phyloP scores from a whole-genome alignment of 2,888 invertebrate species.

The Nezara viridula region DNA sequence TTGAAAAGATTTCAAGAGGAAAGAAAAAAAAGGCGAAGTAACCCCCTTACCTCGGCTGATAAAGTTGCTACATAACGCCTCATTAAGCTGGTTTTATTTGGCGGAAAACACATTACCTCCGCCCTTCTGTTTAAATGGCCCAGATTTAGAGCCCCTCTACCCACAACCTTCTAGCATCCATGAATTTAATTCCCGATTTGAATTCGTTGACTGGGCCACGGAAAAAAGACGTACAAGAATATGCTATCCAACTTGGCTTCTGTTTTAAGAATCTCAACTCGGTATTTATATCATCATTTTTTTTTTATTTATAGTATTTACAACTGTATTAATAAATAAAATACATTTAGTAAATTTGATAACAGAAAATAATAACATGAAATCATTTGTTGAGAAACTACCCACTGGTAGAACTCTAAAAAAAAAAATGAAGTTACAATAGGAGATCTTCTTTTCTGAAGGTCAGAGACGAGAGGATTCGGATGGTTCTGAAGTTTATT shows the following conservation, averaged over 20 bases:
- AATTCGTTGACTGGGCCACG: background rate
- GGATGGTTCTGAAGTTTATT: too few species aligned
- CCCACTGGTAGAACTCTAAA: too few species aligned
- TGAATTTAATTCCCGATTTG: conserved; percentile 24
- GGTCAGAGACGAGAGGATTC: too few species aligned
- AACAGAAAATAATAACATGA: too few species aligned
- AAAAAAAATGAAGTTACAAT: too few species aligned
- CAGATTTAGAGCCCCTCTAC: background rate
- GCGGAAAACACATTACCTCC: conserved; percentile 28
- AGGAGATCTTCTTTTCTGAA: too few species aligned
- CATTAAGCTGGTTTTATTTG: conserved; percentile 53
- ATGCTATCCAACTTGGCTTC: background rate
- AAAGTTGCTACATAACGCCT: conserved; percentile 53
- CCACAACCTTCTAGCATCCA: background rate
- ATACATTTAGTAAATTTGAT: too few species aligned
- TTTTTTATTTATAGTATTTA: too few species aligned
- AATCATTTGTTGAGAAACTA: too few species aligned
- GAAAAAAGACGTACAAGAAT: background rate
- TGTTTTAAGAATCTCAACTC: background rate
- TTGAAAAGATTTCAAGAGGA: conserved; percentile 14
- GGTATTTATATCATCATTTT: too few species aligned
- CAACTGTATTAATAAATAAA: too few species aligned
- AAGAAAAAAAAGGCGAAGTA: conserved; percentile 13
- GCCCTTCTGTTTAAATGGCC: conserved; percentile 5
- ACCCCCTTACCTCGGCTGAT: conserved; percentile 16